Evolutionary conservation across 2,888 invertebrate species (phyloP).

Genomic region (Muscina levida): DNA sequence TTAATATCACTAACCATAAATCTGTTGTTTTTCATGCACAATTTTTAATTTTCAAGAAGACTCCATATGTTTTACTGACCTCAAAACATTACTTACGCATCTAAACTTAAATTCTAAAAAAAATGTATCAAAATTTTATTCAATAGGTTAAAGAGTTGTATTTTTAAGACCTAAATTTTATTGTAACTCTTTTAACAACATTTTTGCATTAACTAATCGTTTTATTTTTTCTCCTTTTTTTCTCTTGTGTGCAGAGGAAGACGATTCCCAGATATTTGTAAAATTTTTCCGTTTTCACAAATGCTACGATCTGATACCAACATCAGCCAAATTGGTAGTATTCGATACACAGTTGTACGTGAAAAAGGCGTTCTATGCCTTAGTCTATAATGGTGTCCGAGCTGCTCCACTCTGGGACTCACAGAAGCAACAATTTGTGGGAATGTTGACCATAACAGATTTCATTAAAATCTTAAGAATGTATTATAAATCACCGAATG

Average conservation of each 20-base stretch:
- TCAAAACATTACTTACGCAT: no score
- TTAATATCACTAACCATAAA: no score
- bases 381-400: conserved; percentile 98
- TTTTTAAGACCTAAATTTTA: no score
- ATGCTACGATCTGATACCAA: conserved; percentile 99
- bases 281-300: conserved; percentile 99
- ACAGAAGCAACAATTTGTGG: conserved; percentile 93
- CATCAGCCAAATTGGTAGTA: conserved; percentile 98
- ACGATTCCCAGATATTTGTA: conserved; percentile 97
- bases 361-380: conserved; percentile 99
- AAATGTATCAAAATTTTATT: no score
- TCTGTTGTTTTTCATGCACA: no score
- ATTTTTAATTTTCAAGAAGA: no score
- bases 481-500: conserved; percentile 96
- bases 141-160: no score
- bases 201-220: no score
- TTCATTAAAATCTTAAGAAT: conserved; percentile 99
- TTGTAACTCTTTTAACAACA: no score
- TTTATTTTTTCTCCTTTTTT: conserved; percentile 30
- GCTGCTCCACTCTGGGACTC: conserved; percentile 99
- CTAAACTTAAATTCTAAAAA: no score
- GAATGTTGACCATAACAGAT: conserved; percentile 99
- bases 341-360: conserved; percentile 99
- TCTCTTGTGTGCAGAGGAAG: conserved; percentile 87
- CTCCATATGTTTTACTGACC: no score